Evolutionary conservation across 2,113 vertebrate genomes (phyloP).

Genomic region (Nerophis lumbriciformis): DNA sequence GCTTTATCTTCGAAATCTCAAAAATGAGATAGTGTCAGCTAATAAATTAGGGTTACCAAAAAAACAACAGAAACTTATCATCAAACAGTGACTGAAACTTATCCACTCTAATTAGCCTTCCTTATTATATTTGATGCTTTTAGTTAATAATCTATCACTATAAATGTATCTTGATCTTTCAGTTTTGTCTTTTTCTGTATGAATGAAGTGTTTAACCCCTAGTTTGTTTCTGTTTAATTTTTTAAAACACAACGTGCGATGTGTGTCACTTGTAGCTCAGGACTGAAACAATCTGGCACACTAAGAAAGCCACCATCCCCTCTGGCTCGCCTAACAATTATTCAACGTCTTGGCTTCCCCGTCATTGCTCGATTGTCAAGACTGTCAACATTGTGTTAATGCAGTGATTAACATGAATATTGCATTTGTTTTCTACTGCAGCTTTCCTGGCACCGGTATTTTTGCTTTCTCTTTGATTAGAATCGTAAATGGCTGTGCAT

Average conservation of each 20-base stretch:
- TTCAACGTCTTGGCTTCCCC: conserved; percentile 52
- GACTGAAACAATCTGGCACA: conserved; percentile 41
- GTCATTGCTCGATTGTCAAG: conserved; percentile 25
- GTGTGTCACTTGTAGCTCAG: conserved; percentile 38
- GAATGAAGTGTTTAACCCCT: conserved; percentile 18
- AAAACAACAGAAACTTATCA: conserved; percentile 23
- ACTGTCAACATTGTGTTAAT: conserved; percentile 58
- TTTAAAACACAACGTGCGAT: conserved; percentile 50
- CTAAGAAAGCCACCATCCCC: conserved; percentile 34
- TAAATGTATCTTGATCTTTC: not conserved
- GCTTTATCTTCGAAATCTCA: conserved; percentile 64
- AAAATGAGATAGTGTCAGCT: conserved; percentile 36
- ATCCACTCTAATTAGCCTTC: conserved; percentile 35
- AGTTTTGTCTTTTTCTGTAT: not conserved
- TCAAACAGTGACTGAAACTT: conserved; percentile 14
- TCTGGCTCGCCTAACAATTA: conserved; percentile 53
- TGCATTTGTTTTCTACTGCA: conserved; percentile 51
- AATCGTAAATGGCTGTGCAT: conserved; percentile 44
- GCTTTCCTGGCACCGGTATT: conserved; percentile 47
- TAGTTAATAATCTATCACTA: not conserved
- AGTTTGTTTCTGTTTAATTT: conserved; percentile 30
- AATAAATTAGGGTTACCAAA: conserved; percentile 51
- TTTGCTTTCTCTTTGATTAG: conserved; percentile 60
- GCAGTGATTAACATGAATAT: conserved; percentile 60
- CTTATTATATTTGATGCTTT: conserved; percentile 17